A percentile compares a stretch with the other conserved stretches of the same genome.
These are phyloP conservation scores for Amphipyra berbera DNA, from an alignment of 2,888 invertebrate species.

Conservation along the genomic window DNA sequence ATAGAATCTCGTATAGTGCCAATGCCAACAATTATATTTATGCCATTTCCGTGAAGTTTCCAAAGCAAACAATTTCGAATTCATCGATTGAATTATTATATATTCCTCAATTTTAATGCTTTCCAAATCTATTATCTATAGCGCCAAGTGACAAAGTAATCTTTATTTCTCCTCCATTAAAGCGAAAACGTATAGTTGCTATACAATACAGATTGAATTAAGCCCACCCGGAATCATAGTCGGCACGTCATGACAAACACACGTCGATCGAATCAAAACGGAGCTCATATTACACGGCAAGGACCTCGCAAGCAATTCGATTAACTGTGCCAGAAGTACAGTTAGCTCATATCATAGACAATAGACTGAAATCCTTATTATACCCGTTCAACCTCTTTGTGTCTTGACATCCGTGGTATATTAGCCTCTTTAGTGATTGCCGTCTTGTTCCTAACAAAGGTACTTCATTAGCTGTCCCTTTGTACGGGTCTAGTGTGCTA, in stretches of 20 bases:
- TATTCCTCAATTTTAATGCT: too few species aligned
- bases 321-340: conserved; percentile 7
- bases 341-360: conserved; percentile 20
- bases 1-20: too few species aligned
- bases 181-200: conserved; percentile 14
- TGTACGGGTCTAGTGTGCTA: conserved; percentile 13
- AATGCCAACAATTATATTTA: too few species aligned
- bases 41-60: too few species aligned
- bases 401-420: conserved; percentile 31
- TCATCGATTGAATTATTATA: not conserved
- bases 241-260: too few species aligned
- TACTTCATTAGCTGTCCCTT: conserved; percentile 23
- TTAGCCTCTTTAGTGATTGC: conserved; percentile 21
- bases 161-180: conserved; percentile 24
- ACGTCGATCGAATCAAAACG: not conserved
- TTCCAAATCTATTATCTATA: not conserved
- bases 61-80: too few species aligned
- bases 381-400: conserved; percentile 29
- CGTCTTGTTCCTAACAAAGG: conserved; percentile 9
- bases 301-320: conserved; percentile 2
- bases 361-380: conserved; percentile 23
- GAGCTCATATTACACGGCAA: not conserved
- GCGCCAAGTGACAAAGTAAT: conserved; percentile 6
- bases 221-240: too few species aligned
- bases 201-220: not conserved